These are phyloP conservation scores for Sinocyclocheilus maitianheensis DNA, from an alignment of 2,113 vertebrate species.

Conservation along the genomic window DNA sequence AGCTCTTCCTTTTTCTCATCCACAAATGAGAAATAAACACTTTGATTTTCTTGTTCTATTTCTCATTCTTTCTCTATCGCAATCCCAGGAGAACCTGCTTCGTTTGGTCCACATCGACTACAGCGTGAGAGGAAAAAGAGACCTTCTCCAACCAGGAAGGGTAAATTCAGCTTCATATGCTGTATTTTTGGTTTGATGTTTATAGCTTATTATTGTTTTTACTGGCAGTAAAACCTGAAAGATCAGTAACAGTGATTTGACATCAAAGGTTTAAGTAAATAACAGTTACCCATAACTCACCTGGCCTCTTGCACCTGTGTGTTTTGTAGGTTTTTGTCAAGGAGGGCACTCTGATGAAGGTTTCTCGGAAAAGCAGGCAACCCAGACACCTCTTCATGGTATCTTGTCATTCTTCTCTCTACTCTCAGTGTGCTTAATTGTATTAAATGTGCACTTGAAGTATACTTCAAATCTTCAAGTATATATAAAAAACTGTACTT, in stretches of 20 bases:
- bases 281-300: constrained; percentile 7
- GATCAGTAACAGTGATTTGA: background rate
- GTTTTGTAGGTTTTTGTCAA: constrained; percentile 89
- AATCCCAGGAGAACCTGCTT: constrained; percentile 89
- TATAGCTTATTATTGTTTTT: constrained; percentile 11
- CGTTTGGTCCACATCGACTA: constrained; percentile 95
- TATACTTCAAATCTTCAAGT: background rate
- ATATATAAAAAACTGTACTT: background rate
- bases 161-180: constrained; percentile 75
- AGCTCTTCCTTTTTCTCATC: constrained; percentile 65
- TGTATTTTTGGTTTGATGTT: constrained; percentile 1
- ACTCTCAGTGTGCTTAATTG: background rate
- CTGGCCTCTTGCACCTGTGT: constrained; percentile 40
- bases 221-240: constrained; percentile 13
- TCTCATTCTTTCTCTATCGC: constrained; percentile 43
- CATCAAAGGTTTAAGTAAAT: background rate
- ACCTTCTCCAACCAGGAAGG: constrained; percentile 91
- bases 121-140: constrained; percentile 86
- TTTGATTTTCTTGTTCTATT: background rate
- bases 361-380: constrained; percentile 84
- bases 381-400: constrained; percentile 97
- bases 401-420: constrained; percentile 41
- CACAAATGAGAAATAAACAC: constrained; percentile 43
- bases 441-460: background rate
- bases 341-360: constrained; percentile 94